Evolutionary conservation across 2,888 invertebrate genomes (phyloP).

Genomic region (Caenorhabditis doughertyi): DNA sequence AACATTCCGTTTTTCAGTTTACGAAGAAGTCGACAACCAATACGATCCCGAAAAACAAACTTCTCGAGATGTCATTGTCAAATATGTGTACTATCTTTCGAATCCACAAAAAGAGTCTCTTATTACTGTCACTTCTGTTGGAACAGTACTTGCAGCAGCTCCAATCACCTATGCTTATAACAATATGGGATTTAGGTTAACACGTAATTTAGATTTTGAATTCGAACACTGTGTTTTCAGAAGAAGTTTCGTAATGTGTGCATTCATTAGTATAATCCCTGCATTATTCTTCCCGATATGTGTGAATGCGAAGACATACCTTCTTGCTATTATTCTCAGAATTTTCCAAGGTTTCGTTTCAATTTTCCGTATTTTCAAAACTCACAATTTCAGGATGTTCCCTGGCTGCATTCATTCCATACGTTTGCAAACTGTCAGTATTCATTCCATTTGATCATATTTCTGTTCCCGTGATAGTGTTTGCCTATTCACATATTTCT

Average conservation of each 20-base stretch:
- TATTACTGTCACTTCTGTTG: constrained; percentile 67
- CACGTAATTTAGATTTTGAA: not conserved
- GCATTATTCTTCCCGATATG: constrained; percentile 67
- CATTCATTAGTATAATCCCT: constrained; percentile 66
- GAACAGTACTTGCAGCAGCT: constrained; percentile 65
- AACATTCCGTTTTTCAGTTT: constrained; percentile 28
- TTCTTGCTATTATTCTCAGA: constrained; percentile 67
- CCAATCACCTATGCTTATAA: constrained; percentile 67
- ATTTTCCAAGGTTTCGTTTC: constrained; percentile 67
- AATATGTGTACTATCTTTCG: constrained; percentile 68
- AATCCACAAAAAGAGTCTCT: constrained; percentile 68
- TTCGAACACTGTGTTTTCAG: constrained; percentile 33
- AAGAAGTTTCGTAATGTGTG: constrained; percentile 69
- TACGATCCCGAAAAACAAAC: constrained; percentile 49
- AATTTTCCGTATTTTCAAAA: not conserved
- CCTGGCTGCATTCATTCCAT: constrained; percentile 68
- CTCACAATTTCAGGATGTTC: constrained; percentile 54
- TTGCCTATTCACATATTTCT: constrained; percentile 69
- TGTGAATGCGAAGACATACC: constrained; percentile 66
- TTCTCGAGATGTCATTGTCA: constrained; percentile 54
- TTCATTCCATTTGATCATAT: constrained; percentile 71
- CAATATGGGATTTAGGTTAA: constrained; percentile 67
- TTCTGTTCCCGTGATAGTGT: constrained; percentile 67
- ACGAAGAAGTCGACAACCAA: constrained; percentile 64
- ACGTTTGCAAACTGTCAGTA: constrained; percentile 68